These are phyloP conservation scores for Poeciliopsis gracilis DNA, from an alignment of 2,797 vertebrate species.

Conservation along the genomic window DNA sequence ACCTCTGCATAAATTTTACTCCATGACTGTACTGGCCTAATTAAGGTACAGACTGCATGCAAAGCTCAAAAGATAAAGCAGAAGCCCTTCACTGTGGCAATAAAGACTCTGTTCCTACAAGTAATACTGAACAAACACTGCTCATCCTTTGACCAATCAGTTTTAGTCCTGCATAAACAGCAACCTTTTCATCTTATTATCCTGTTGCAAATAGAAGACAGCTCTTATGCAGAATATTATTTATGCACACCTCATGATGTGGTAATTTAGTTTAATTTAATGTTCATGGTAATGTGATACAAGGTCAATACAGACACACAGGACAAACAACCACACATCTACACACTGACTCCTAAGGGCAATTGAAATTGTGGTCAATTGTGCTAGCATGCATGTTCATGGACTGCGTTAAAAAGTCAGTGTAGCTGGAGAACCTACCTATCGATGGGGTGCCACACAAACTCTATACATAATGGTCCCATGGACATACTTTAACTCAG, in stretches of 20 bases:
- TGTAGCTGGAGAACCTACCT: neutral
- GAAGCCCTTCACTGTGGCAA: neutral
- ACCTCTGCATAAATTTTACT: conserved; percentile 30
- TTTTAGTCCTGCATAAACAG: conserved; percentile 9
- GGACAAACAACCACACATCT: neutral
- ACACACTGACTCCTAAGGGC: neutral
- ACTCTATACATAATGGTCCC: neutral
- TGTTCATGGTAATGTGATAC: conserved; percentile 8
- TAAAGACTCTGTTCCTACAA: conserved; percentile 13
- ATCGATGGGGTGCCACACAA: neutral
- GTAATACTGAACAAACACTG: conserved; percentile 2
- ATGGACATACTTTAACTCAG: neutral
- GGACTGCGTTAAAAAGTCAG: neutral
- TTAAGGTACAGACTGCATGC: neutral
- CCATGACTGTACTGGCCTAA: conserved; percentile 12
- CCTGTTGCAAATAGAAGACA: conserved; percentile 12
- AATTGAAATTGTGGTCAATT: neutral
- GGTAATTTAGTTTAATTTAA: conserved; percentile 43
- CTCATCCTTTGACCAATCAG: conserved; percentile 8
- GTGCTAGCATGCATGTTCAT: neutral
- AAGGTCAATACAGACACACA: neutral
- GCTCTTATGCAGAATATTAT: conserved; percentile 34
- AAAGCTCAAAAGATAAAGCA: conserved; percentile 15
- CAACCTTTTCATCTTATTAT: conserved; percentile 28
- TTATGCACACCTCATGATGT: conserved; percentile 49